Evolutionary conservation across 2,113 vertebrate species (phyloP).

Genomic region (Tychaedon coryphoeus): DNA sequence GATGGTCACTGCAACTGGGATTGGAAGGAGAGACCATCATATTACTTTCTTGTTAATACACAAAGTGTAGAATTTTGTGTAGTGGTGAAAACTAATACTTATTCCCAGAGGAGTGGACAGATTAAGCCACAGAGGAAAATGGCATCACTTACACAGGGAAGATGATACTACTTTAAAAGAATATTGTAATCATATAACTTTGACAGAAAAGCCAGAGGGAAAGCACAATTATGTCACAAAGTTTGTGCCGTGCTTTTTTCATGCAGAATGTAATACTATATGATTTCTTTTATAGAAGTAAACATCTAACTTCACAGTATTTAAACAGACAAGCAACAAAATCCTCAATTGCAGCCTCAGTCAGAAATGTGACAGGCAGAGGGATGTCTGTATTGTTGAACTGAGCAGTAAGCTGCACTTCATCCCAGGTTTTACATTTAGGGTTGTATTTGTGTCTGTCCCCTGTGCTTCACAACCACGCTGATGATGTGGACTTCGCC

Average conservation of each 20-base stretch:
- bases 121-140: not conserved
- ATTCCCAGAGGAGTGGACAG: not conserved
- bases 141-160: not conserved
- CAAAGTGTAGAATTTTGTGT: not conserved
- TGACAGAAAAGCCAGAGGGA: not conserved
- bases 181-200: not conserved
- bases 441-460: not conserved
- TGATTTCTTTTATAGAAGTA: not conserved
- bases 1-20: not conserved
- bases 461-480: fast-evolving
- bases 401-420: not conserved
- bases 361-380: not conserved
- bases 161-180: not conserved
- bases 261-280: not conserved
- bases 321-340: not conserved
- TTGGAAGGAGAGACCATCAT: not conserved
- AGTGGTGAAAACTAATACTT: not conserved
- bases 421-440: not conserved
- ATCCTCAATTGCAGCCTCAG: not conserved
- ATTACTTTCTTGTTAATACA: not conserved
- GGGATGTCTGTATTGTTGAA: not conserved
- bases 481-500: not conserved
- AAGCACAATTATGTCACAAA: not conserved
- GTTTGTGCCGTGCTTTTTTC: not conserved
- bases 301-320: not conserved